These are phyloP conservation scores for Nomada flava DNA, from an alignment of 2,888 invertebrate genomes.

Conservation along the genomic window DNA sequence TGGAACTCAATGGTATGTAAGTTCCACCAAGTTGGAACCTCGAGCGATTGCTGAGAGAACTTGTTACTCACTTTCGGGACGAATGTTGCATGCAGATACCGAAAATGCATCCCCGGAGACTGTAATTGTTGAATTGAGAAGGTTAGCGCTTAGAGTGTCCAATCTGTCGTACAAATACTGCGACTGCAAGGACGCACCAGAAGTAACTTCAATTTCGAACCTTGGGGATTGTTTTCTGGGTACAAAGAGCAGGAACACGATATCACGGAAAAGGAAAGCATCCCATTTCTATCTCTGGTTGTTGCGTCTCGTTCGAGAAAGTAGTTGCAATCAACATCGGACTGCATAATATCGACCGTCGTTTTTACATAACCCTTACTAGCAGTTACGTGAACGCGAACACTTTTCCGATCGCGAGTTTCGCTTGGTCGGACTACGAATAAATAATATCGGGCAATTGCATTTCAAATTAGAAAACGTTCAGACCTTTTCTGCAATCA, in stretches of 20 bases:
- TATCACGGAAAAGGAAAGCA: too few species aligned
- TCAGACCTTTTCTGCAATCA: constrained; percentile 34
- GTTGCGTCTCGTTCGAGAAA: background rate
- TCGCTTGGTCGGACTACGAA: background rate
- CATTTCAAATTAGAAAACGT: constrained; percentile 60
- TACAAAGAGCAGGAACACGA: background rate
- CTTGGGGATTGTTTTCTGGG: background rate
- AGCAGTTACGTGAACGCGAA: background rate
- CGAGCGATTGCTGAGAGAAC: background rate
- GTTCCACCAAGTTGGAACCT: background rate
- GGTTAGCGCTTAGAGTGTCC: background rate
- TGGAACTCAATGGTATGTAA: background rate
- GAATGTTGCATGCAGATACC: background rate
- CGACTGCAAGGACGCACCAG: background rate
- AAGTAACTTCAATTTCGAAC: background rate
- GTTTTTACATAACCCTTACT: background rate
- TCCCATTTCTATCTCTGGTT: background rate
- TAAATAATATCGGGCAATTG: constrained; percentile 65
- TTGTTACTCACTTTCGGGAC: background rate
- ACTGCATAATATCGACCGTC: constrained; percentile 5
- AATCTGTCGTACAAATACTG: background rate
- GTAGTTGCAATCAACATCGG: background rate
- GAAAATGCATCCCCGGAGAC: background rate
- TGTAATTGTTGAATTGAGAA: background rate
- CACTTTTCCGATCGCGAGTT: background rate